These are phyloP conservation scores for Apolygus lucorum DNA, from an alignment of 1,140 invertebrate species.

Conservation along the genomic window DNA sequence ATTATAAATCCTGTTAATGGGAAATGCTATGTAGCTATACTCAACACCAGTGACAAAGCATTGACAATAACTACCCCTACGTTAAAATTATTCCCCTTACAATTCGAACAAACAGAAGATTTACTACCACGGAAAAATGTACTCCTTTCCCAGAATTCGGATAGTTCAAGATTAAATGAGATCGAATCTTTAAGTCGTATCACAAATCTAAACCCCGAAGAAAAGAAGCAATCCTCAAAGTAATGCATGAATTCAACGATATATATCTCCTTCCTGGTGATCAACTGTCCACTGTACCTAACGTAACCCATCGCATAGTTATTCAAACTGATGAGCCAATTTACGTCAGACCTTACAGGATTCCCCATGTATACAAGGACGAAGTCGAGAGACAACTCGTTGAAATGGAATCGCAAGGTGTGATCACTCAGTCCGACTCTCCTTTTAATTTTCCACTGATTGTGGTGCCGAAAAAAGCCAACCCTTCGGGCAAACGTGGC, in stretches of 20 bases:
- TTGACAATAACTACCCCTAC: no score
- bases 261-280: conserved; percentile 5
- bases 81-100: no score
- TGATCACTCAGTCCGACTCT: conserved; percentile 23
- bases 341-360: conserved; percentile 36
- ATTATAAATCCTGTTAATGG: no score
- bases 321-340: conserved; percentile 29
- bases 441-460: conserved; percentile 28
- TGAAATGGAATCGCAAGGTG: conserved; percentile 26
- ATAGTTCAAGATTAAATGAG: no score
- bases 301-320: conserved; percentile 34
- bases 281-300: neutral
- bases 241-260: neutral
- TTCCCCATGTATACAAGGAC: conserved; percentile 36
- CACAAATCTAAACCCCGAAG: no score
- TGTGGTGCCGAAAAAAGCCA: conserved; percentile 32
- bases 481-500: conserved; percentile 19
- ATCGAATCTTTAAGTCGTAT: no score
- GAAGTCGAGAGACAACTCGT: conserved; percentile 37
- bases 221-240: no score
- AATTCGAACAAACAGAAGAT: no score
- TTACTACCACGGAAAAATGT: no score
- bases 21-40: no score
- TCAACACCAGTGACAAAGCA: no score
- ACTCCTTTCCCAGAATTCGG: no score